phyloP scores from a whole-genome alignment of 2,113 vertebrate species.

The Cichladusa arquata region DNA sequence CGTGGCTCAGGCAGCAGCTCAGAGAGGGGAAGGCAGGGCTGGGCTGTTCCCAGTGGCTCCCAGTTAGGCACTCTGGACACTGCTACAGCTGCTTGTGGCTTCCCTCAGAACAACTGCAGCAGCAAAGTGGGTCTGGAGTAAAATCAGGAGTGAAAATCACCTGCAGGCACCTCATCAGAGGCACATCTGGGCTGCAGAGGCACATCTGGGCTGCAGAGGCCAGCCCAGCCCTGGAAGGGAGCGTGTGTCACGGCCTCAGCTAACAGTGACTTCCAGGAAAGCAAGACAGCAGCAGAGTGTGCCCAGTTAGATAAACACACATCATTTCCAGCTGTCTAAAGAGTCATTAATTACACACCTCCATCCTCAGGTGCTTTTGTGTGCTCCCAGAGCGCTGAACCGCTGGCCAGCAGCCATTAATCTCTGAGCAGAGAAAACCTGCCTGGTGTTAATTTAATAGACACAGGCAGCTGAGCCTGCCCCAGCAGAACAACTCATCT shows the following conservation, averaged over 20 bases:
- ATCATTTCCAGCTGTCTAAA: neutral
- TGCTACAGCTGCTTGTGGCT: neutral
- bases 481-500: neutral
- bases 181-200: neutral
- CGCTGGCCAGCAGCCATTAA: neutral
- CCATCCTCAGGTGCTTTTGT: slow-evolving; percentile 21
- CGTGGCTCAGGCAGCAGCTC: neutral
- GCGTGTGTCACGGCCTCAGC: fast-evolving
- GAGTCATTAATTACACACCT: slow-evolving; percentile 35
- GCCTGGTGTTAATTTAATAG: neutral
- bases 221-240: neutral
- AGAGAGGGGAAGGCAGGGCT: fast-evolving
- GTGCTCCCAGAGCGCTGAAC: neutral
- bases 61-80: fast-evolving
- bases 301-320: slow-evolving; percentile 25
- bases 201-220: neutral
- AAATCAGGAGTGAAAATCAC: neutral
- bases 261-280: slow-evolving; percentile 9
- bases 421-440: neutral
- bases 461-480: neutral
- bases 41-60: neutral
- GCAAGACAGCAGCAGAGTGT: neutral
- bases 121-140: neutral
- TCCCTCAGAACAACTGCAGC: neutral
- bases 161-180: neutral